Percentiles rank a stretch among this genome's conserved stretches.
These are phyloP conservation scores for Perizoma affinitatum DNA, from an alignment of 2,888 invertebrate genomes.

Conservation along the genomic window DNA sequence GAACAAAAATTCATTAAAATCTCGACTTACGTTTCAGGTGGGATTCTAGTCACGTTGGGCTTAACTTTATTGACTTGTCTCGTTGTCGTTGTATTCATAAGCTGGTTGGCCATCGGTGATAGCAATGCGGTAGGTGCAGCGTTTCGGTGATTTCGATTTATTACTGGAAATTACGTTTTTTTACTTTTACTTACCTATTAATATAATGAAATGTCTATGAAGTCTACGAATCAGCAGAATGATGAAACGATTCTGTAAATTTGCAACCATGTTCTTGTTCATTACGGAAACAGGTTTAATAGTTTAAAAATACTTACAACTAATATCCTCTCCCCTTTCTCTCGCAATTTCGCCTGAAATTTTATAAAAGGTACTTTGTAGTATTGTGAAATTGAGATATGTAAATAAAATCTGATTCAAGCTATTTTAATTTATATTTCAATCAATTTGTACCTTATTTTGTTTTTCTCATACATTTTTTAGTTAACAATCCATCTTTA, in stretches of 20 bases:
- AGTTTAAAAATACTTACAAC: conserved; percentile 85
- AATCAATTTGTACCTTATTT: conserved; percentile 5
- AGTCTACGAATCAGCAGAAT: too few species aligned
- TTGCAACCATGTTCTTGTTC: too few species aligned
- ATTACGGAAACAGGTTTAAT: not conserved
- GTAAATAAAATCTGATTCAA: conserved; percentile 19
- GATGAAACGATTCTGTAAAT: too few species aligned
- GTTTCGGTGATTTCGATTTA: conserved; percentile 91
- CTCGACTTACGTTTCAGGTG: conserved; percentile 87
- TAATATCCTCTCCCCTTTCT: conserved; percentile 89
- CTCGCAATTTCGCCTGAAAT: conserved; percentile 90
- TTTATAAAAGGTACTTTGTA: conserved; percentile 43
- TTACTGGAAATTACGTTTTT: conserved; percentile 80
- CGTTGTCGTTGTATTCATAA: conserved; percentile 89
- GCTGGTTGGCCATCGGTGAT: conserved; percentile 86
- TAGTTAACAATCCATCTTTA: conserved; percentile 2
- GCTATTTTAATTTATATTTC: conserved; percentile 12
- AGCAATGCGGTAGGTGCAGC: conserved; percentile 87
- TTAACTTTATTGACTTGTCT: conserved; percentile 96
- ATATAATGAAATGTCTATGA: too few species aligned
- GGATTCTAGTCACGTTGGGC: conserved; percentile 91
- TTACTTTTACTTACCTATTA: not conserved
- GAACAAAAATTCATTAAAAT: not conserved
- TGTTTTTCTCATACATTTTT: conserved; percentile 5
- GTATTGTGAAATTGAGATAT: conserved; percentile 1